Conservation (phyloP, 2,888 invertebrate genomes). For the Ecliptopera silaceata region DNA sequence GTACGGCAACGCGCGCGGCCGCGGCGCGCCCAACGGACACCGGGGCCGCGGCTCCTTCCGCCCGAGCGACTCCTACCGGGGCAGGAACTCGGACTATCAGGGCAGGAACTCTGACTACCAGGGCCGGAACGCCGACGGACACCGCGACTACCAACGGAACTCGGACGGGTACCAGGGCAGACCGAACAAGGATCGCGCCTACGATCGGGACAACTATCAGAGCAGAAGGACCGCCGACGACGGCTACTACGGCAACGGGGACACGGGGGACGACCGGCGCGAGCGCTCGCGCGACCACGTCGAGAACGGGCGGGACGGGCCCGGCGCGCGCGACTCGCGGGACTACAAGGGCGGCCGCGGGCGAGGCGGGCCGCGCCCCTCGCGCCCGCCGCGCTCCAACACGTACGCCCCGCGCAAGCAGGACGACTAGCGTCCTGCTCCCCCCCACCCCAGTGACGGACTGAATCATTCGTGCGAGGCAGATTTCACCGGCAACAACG, state of each 20-base stretch:
- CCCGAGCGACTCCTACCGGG: conserved; percentile 59
- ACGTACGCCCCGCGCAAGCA: conserved; percentile 63
- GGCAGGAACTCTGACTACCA: conserved; percentile 57
- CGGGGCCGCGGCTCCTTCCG: conserved; percentile 68
- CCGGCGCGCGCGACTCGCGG: conserved; percentile 59
- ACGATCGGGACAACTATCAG: conserved; percentile 55
- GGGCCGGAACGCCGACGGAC: conserved; percentile 26
- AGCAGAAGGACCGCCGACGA: conserved; percentile 61
- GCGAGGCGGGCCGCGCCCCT: conserved; percentile 67
- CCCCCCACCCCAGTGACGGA: conserved; percentile 55
- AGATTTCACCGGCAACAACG: conserved; percentile 88
- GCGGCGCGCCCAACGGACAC: conserved; percentile 72
- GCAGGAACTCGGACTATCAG: conserved; percentile 57
- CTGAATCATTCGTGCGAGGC: conserved; percentile 85
- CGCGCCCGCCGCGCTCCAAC: conserved; percentile 56
- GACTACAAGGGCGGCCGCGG: conserved; percentile 68
- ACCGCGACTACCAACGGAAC: conserved; percentile 60
- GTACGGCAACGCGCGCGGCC: conserved; percentile 59
- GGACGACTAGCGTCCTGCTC: conserved; percentile 48
- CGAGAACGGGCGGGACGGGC: conserved; percentile 77
- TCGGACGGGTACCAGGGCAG: conserved; percentile 45
- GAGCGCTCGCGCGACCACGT: conserved; percentile 68
- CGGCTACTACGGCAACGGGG: conserved; percentile 71
- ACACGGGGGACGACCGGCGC: conserved; percentile 66
- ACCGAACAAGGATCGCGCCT: conserved; percentile 56